These are phyloP conservation scores for Xylophagus ater DNA, from an alignment of 2,888 invertebrate genomes.

Conservation along the genomic window DNA sequence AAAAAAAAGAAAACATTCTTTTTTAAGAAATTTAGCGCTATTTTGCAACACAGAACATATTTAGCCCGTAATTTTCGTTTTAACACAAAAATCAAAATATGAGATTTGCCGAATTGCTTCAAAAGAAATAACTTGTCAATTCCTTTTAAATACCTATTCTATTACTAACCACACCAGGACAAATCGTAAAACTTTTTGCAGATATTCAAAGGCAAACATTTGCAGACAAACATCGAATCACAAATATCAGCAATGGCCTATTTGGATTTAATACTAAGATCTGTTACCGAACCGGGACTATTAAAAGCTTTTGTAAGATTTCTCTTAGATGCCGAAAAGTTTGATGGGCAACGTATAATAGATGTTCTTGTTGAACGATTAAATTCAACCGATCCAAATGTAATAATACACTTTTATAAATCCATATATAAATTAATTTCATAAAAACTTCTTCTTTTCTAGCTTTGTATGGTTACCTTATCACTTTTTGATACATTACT, in stretches of 20 bases:
- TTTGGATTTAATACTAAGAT: slow-evolving; percentile 79
- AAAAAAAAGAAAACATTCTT: not conserved
- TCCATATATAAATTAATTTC: not conserved
- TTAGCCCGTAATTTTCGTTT: too few relatives aligned
- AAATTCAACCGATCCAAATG: slow-evolving; percentile 58
- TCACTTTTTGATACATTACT: slow-evolving; percentile 84
- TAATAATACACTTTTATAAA: slow-evolving; percentile 30
- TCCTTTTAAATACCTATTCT: too few relatives aligned
- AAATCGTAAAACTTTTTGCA: slow-evolving; percentile 33
- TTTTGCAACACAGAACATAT: too few relatives aligned
- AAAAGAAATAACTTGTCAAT: too few relatives aligned
- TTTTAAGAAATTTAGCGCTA: not conserved
- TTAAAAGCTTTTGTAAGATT: slow-evolving; percentile 75
- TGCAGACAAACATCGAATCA: slow-evolving; percentile 77
- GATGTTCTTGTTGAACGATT: slow-evolving; percentile 74
- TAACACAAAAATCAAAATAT: too few relatives aligned
- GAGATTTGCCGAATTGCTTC: too few relatives aligned
- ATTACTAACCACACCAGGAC: slow-evolving; percentile 32
- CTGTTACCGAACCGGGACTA: slow-evolving; percentile 74
- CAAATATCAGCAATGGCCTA: slow-evolving; percentile 88
- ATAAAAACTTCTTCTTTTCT: slow-evolving; percentile 23
- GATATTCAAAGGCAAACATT: slow-evolving; percentile 43
- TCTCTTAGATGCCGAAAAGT: slow-evolving; percentile 65
- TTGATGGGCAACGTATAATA: slow-evolving; percentile 72
- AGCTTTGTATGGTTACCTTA: slow-evolving; percentile 78